phyloP scores from a whole-genome alignment of 2,797 vertebrate genomes.

The Margarornis squamiger region DNA sequence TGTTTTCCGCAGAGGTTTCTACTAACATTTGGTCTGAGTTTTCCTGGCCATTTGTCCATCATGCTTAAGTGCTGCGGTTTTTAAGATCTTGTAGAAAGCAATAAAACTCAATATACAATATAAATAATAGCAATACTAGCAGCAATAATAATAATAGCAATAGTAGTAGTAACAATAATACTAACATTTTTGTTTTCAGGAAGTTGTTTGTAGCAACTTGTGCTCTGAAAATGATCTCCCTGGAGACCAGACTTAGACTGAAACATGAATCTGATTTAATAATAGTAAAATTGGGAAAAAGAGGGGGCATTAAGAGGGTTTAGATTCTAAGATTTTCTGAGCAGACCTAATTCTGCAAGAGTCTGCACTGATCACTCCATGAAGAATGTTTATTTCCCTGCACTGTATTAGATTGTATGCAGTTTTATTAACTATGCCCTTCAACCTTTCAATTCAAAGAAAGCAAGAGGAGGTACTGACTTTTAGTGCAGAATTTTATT shows the following conservation, averaged over 20 bases:
- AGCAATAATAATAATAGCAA: neutral
- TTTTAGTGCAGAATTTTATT: neutral
- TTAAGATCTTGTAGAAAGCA: neutral
- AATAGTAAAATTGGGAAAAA: neutral
- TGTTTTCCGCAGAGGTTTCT: neutral
- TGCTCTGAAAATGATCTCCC: neutral
- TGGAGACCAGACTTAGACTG: neutral
- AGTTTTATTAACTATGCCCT: neutral
- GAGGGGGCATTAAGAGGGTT: neutral
- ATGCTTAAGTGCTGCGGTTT: neutral
- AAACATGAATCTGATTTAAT: neutral
- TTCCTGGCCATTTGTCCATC: slow-evolving; percentile 15
- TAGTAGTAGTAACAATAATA: neutral
- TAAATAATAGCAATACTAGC: neutral
- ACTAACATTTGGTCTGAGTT: neutral
- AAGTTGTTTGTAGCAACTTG: neutral
- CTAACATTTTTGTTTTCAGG: neutral
- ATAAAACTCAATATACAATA: neutral
- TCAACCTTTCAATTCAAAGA: neutral
- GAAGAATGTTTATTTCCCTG: neutral
- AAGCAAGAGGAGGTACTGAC: neutral
- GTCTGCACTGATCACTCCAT: neutral
- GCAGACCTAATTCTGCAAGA: neutral
- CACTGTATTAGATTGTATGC: neutral
- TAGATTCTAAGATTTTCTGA: neutral